These are phyloP conservation scores for Pogonocichla stellata DNA, from an alignment of 2,113 vertebrate genomes.

Conservation along the genomic window DNA sequence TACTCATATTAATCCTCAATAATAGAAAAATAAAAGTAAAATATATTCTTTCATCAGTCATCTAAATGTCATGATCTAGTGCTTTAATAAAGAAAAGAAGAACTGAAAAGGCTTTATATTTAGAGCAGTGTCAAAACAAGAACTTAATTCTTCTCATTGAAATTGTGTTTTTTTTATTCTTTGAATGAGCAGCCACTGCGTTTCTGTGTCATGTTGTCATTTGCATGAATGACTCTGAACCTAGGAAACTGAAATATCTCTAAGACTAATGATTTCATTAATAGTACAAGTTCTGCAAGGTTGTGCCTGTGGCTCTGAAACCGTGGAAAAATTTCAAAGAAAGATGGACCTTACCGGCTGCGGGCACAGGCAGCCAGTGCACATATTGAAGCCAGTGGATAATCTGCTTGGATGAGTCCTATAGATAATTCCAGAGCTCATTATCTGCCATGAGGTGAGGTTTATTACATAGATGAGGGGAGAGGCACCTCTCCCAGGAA, in stretches of 20 bases:
- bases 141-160: neutral
- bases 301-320: neutral
- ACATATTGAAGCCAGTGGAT: neutral
- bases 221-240: neutral
- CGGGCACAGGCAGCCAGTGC: neutral
- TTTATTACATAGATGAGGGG: neutral
- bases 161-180: neutral
- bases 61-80: neutral
- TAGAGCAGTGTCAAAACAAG: neutral
- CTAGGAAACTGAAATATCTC: neutral
- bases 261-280: slow-evolving; percentile 13
- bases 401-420: neutral
- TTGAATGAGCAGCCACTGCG: neutral
- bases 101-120: neutral
- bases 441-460: neutral
- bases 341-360: neutral
- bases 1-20: neutral
- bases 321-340: neutral
- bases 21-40: neutral
- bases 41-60: neutral
- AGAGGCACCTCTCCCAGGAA: neutral
- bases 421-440: neutral
- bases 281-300: neutral
- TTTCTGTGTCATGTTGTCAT: neutral
- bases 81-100: slow-evolving; percentile 9